These are phyloP conservation scores for Harpalus rubripes DNA, from an alignment of 2,888 invertebrate genomes.

Conservation along the genomic window DNA sequence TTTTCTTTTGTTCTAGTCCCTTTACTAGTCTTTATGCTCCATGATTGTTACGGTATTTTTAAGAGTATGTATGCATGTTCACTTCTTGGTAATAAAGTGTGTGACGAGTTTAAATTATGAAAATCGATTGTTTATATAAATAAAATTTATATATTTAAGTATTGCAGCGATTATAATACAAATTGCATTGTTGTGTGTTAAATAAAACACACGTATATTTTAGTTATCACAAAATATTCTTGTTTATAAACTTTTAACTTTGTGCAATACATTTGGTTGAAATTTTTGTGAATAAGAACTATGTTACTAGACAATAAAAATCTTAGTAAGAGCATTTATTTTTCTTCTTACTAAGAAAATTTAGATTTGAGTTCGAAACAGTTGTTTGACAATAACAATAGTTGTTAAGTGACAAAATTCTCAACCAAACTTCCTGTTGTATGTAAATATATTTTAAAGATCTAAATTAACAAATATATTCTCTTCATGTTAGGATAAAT, in stretches of 20 bases:
- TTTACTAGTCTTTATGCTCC: conserved; percentile 48
- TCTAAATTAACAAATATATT: conserved; percentile 63
- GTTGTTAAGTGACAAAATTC: conserved; percentile 57
- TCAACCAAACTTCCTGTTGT: conserved; percentile 63
- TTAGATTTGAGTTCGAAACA: conserved; percentile 27
- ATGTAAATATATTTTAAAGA: conserved; percentile 62
- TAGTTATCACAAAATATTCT: conserved; percentile 67
- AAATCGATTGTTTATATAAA: conserved; percentile 65
- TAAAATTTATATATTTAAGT: conserved; percentile 67
- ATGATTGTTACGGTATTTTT: conserved; percentile 63
- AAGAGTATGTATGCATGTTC: conserved; percentile 56
- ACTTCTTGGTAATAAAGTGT: conserved; percentile 55
- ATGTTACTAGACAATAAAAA: conserved; percentile 58
- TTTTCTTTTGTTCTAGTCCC: conserved; percentile 64
- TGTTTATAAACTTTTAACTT: conserved; percentile 60
- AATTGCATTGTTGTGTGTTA: conserved; percentile 62
- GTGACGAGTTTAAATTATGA: conserved; percentile 57
- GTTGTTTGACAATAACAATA: conserved; percentile 36
- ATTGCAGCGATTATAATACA: conserved; percentile 67
- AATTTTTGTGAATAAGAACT: conserved; percentile 61
- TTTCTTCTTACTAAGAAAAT: conserved; percentile 56
- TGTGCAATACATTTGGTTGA: conserved; percentile 67
- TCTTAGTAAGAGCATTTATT: conserved; percentile 63
- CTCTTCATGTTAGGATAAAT: conserved; percentile 62
- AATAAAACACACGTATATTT: conserved; percentile 59